Conservation (phyloP, 2,797 vertebrate species). For the Eospalax fontanierii region DNA sequence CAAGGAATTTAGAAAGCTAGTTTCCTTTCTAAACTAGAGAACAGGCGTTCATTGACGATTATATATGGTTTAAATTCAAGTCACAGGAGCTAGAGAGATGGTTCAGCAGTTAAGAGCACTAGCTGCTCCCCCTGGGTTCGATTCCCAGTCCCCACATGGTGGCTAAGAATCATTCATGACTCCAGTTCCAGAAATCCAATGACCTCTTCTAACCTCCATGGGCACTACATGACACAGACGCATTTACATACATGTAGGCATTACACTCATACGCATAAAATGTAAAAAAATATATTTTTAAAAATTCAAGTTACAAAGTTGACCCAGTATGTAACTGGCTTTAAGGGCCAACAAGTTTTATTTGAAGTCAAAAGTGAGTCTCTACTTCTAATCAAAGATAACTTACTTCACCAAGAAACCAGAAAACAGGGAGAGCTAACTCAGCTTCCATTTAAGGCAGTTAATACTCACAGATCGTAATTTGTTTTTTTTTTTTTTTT, state of each 20-base stretch:
- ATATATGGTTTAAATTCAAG: neutral
- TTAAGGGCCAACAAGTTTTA: slow-evolving; percentile 44
- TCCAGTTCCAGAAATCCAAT: no score
- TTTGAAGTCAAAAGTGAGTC: neutral
- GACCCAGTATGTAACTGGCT: neutral
- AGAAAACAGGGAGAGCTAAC: neutral
- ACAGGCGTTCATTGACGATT: neutral
- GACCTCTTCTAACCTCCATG: no score
- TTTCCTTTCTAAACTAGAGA: neutral
- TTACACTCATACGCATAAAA: no score
- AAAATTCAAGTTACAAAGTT: no score
- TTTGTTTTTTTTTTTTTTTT: neutral
- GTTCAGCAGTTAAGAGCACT: no score
- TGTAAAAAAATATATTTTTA: no score
- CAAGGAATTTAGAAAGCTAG: neutral
- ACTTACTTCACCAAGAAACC: neutral
- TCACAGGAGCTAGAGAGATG: no score
- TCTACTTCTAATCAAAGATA: slow-evolving; percentile 42
- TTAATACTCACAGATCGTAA: neutral
- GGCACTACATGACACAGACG: no score
- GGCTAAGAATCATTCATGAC: no score
- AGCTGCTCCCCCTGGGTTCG: no score
- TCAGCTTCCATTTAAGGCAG: neutral
- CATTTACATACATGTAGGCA: no score
- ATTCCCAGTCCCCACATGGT: no score